A percentile compares a stretch with the other conserved stretches of the same genome.
Evolutionary conservation across 2,888 invertebrate species (phyloP).

Genomic region (Allygus modestus): DNA sequence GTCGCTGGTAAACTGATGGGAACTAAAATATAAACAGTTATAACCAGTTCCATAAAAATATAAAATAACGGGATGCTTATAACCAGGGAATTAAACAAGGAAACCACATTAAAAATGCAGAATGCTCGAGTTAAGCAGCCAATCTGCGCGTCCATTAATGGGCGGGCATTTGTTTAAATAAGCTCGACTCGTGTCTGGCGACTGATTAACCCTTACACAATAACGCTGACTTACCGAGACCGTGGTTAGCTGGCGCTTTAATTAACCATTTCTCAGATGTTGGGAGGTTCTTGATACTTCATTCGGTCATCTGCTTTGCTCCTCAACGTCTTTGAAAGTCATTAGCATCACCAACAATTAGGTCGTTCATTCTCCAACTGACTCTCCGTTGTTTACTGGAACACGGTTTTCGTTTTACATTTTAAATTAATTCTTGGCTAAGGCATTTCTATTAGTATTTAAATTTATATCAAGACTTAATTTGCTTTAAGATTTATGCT

Average conservation of each 20-base stretch:
- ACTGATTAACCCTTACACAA: slow-evolving; percentile 50
- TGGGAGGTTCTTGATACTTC: slow-evolving; percentile 59
- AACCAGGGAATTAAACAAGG: neutral
- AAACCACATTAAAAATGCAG: neutral
- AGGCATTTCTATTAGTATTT: slow-evolving; percentile 41
- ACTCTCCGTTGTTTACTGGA: slow-evolving; percentile 7
- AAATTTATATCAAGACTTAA: slow-evolving; percentile 6
- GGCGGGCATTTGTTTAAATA: slow-evolving; percentile 38
- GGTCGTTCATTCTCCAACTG: slow-evolving; percentile 52
- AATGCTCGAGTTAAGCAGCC: neutral
- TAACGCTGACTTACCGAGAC: slow-evolving; percentile 33
- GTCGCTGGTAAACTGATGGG: no score
- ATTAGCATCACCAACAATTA: slow-evolving; percentile 64
- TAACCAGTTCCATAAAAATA: no score
- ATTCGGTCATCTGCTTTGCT: slow-evolving; percentile 59
- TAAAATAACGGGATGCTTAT: no score
- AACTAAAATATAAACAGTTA: no score
- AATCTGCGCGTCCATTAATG: slow-evolving; percentile 13
- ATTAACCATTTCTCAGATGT: slow-evolving; percentile 68
- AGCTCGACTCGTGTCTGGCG: slow-evolving; percentile 22
- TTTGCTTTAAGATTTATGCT: slow-evolving; percentile 5
- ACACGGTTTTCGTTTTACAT: slow-evolving; percentile 48
- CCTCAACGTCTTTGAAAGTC: slow-evolving; percentile 62
- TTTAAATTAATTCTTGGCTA: slow-evolving; percentile 30
- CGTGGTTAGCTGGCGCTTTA: slow-evolving; percentile 66